These are phyloP conservation scores for Tiliacea aurago DNA, from an alignment of 2,888 invertebrate species.

Conservation along the genomic window DNA sequence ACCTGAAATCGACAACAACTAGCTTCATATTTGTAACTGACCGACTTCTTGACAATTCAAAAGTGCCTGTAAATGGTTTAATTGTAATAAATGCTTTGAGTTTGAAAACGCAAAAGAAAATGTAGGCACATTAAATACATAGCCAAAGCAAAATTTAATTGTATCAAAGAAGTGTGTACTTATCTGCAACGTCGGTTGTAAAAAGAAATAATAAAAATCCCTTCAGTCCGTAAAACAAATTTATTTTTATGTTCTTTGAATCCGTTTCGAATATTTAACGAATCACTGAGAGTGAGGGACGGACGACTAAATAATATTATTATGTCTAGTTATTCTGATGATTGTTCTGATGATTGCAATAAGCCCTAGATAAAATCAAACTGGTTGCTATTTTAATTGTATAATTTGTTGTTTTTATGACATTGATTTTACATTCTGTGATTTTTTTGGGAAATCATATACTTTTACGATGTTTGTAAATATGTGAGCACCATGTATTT, in stretches of 20 bases:
- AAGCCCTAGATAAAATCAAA: too few relatives aligned
- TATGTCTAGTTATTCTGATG: slow-evolving; percentile 23
- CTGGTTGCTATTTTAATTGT: too few relatives aligned
- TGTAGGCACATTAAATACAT: slow-evolving; percentile 27
- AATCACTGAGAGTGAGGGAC: slow-evolving; percentile 32
- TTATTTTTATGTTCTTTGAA: slow-evolving; percentile 62
- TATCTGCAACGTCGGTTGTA: slow-evolving; percentile 54
- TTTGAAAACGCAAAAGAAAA: slow-evolving; percentile 18
- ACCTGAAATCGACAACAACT: too few relatives aligned
- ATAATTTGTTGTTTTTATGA: too few relatives aligned
- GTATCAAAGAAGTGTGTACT: slow-evolving; percentile 61
- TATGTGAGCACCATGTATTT: too few relatives aligned
- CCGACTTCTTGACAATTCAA: too few relatives aligned
- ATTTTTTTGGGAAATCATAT: too few relatives aligned
- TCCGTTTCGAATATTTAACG: slow-evolving; percentile 53
- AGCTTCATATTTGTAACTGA: too few relatives aligned
- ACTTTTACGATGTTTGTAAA: too few relatives aligned
- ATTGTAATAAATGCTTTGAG: too few relatives aligned
- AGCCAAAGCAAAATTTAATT: slow-evolving; percentile 58
- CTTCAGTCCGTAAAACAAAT: slow-evolving; percentile 59
- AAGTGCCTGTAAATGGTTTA: too few relatives aligned
- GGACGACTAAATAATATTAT: slow-evolving; percentile 21
- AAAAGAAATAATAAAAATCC: slow-evolving; percentile 63
- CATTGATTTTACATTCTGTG: too few relatives aligned
- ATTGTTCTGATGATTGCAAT: slow-evolving; percentile 28